phyloP scores from a whole-genome alignment of 2,113 vertebrate genomes.

The Oncorhynchus keta region DNA sequence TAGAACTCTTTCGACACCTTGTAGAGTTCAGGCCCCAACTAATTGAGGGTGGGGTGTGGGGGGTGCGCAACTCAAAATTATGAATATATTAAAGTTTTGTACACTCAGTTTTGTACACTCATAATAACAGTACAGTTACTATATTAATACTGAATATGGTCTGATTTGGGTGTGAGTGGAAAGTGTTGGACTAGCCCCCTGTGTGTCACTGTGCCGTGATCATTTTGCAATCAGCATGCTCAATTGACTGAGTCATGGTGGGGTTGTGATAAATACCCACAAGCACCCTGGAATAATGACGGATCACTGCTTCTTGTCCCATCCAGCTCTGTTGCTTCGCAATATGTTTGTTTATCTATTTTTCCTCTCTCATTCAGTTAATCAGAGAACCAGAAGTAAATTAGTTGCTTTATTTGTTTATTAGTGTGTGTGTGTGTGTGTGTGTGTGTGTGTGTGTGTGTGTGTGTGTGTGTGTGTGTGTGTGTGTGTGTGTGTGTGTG shows the following conservation, averaged over 20 bases:
- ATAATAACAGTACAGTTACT: background rate
- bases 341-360: constrained; percentile 54
- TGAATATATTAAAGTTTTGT: no score
- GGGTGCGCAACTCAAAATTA: no score
- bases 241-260: constrained; percentile 76
- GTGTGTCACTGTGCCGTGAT: constrained; percentile 56
- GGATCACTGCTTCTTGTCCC: constrained; percentile 45
- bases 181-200: constrained; percentile 35
- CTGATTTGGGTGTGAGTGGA: constrained; percentile 23
- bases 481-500: no score
- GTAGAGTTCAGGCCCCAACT: no score
- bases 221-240: constrained; percentile 72
- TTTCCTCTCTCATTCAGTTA: constrained; percentile 38
- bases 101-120: no score
- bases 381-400: constrained; percentile 34
- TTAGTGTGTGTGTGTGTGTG: no score
- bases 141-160: background rate
- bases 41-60: no score
- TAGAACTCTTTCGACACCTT: no score
- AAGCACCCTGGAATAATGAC: constrained; percentile 65
- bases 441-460: no score
- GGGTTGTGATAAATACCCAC: constrained; percentile 65
- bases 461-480: no score
- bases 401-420: constrained; percentile 22
- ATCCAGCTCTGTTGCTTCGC: constrained; percentile 42